Evolutionary conservation across 1,140 invertebrate species (phyloP).

Genomic region (Pseudachorutes palmiensis): DNA sequence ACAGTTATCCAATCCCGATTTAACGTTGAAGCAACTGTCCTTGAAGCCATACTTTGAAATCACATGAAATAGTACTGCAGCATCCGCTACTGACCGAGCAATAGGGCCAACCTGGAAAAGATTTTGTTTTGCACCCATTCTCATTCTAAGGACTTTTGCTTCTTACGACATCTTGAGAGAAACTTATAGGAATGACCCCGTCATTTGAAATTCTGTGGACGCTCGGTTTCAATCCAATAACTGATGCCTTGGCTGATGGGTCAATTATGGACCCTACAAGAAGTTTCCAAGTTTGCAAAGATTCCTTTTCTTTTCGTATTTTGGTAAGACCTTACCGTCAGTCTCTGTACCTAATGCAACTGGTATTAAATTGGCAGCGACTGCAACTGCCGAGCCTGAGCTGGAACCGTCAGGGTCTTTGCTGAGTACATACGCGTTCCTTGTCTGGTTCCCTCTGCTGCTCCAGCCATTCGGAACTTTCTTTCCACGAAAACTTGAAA

Average conservation of each 20-base stretch:
- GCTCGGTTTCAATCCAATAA: slow-evolving; percentile 22
- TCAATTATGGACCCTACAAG: slow-evolving; percentile 12
- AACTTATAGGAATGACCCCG: slow-evolving; percentile 23
- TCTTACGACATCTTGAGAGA: slow-evolving; percentile 22
- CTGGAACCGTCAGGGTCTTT: slow-evolving; percentile 15
- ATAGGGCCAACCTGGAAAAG: slow-evolving; percentile 20
- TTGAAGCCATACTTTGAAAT: slow-evolving; percentile 13
- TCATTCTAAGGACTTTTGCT: too few species aligned
- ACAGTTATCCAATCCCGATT: slow-evolving; percentile 4
- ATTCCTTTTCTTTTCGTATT: neutral
- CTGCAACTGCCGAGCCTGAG: slow-evolving; percentile 20
- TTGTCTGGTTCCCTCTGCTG: slow-evolving; percentile 19
- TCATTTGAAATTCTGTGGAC: neutral
- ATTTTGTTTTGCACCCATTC: neutral
- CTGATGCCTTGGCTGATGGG: neutral
- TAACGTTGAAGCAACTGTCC: slow-evolving; percentile 5
- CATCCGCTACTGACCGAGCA: slow-evolving; percentile 15
- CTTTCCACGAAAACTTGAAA: slow-evolving; percentile 18
- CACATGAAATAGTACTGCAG: slow-evolving; percentile 15
- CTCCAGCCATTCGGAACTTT: slow-evolving; percentile 26
- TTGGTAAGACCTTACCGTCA: slow-evolving; percentile 9
- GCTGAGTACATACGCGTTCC: slow-evolving; percentile 14
- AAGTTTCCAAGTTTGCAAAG: neutral
- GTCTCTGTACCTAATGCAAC: slow-evolving; percentile 27
- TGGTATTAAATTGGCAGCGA: slow-evolving; percentile 16